Conservation (phyloP, 2,113 vertebrate genomes). For the Probosciger aterrimus region DNA sequence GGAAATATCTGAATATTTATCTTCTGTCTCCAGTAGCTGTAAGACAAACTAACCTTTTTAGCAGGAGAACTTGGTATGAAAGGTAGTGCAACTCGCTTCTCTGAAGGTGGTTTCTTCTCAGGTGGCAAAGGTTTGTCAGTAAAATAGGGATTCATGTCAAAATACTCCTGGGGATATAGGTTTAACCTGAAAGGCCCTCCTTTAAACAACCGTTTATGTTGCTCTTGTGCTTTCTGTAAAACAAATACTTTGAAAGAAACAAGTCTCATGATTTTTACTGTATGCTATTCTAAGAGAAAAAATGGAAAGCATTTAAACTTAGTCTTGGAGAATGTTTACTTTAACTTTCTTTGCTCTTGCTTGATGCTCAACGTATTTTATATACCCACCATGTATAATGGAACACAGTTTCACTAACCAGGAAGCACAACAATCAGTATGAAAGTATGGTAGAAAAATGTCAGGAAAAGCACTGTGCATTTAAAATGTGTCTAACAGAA, state of each 20-base stretch:
- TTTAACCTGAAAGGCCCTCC: conserved; percentile 81
- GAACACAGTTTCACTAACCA: neutral
- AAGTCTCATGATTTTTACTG: neutral
- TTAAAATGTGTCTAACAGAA: neutral
- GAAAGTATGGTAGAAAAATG: neutral
- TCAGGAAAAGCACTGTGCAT: neutral
- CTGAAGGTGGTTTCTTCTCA: conserved; percentile 47
- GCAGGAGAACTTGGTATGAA: conserved; percentile 87
- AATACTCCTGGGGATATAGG: conserved; percentile 82
- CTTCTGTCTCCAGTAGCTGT: neutral
- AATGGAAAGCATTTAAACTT: neutral
- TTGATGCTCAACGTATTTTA: neutral
- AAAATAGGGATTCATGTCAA: conserved; percentile 83
- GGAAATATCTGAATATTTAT: neutral
- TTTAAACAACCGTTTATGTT: conserved; percentile 75
- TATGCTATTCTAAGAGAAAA: neutral
- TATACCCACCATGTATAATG: neutral
- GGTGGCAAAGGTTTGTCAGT: conserved; percentile 73
- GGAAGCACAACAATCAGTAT: neutral
- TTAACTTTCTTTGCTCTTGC: neutral
- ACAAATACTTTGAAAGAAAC: conserved; percentile 14
- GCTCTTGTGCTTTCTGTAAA: conserved; percentile 73
- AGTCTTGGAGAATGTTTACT: neutral
- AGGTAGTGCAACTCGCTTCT: conserved; percentile 27
- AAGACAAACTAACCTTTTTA: conserved; percentile 75